These are phyloP conservation scores for Mermis nigrescens DNA, from an alignment of 2,888 invertebrate species.

Conservation along the genomic window DNA sequence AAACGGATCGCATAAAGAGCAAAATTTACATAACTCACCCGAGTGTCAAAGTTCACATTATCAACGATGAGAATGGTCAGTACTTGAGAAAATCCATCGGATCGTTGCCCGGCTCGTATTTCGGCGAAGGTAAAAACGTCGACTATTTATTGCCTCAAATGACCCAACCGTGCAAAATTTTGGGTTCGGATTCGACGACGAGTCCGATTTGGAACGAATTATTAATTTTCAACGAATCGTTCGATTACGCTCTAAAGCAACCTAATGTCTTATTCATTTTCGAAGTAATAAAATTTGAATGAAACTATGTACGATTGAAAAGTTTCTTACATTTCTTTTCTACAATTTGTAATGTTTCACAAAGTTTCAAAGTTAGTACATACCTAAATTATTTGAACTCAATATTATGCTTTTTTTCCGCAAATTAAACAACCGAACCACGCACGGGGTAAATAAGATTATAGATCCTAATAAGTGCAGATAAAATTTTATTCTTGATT, in stretches of 20 bases:
- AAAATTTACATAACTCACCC: conserved; percentile 11
- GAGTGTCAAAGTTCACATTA: conserved; percentile 7
- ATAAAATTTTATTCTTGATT: too few species aligned
- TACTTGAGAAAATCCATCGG: conserved; percentile 3
- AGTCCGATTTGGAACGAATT: conserved; percentile 48
- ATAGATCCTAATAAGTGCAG: too few species aligned
- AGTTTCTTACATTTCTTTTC: too few species aligned
- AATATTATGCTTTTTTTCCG: too few species aligned
- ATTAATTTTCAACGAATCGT: conserved; percentile 46
- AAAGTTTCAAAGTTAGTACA: too few species aligned
- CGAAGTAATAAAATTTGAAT: too few species aligned
- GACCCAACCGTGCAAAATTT: conserved; percentile 9
- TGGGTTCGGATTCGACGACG: not conserved
- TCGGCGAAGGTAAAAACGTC: not conserved
- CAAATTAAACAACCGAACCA: too few species aligned
- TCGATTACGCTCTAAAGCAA: too few species aligned
- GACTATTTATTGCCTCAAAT: conserved; percentile 10
- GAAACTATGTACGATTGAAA: too few species aligned
- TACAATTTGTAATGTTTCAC: too few species aligned
- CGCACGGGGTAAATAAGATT: too few species aligned
- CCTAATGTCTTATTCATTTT: conserved; percentile 41
- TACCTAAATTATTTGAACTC: too few species aligned
- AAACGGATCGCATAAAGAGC: conserved; percentile 11
- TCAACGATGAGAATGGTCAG: conserved; percentile 7
- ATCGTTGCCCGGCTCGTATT: not conserved